A percentile compares a stretch with the other conserved stretches of the same genome.
These are phyloP conservation scores for Dicrostonyx torquatus DNA, from an alignment of 2,797 vertebrate genomes.

Conservation along the genomic window DNA sequence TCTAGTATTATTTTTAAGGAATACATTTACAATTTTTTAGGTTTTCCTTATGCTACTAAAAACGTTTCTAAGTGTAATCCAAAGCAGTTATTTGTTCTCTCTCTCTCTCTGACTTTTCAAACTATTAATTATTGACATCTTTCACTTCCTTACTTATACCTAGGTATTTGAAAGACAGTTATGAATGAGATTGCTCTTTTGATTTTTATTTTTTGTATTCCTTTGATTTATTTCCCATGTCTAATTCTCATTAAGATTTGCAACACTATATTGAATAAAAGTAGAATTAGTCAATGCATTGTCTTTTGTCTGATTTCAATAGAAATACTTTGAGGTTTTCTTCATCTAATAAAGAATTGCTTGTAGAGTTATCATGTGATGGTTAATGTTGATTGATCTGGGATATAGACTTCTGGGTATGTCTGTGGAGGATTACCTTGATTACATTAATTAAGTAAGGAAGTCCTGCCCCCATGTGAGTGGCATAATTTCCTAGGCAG, in stretches of 20 bases:
- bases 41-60: conserved; percentile 77
- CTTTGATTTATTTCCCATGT: neutral
- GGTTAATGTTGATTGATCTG: neutral
- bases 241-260: neutral
- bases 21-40: conserved; percentile 60
- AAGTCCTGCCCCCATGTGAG: neutral
- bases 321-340: neutral
- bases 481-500: neutral
- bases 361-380: neutral
- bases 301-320: neutral
- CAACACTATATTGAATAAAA: neutral
- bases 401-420: neutral
- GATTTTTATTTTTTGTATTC: neutral
- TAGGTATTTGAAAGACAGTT: neutral
- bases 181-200: neutral
- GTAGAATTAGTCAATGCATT: neutral
- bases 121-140: neutral
- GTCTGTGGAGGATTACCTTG: neutral
- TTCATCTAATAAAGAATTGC: neutral
- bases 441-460: neutral
- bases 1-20: conserved; percentile 79
- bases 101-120: neutral
- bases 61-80: conserved; percentile 74
- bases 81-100: conserved; percentile 63
- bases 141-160: neutral